These are phyloP conservation scores for Turritopsis dohrnii DNA, from an alignment of 30 jellyfish, hydroid and myxozoan genomes.

Conservation along the genomic window DNA sequence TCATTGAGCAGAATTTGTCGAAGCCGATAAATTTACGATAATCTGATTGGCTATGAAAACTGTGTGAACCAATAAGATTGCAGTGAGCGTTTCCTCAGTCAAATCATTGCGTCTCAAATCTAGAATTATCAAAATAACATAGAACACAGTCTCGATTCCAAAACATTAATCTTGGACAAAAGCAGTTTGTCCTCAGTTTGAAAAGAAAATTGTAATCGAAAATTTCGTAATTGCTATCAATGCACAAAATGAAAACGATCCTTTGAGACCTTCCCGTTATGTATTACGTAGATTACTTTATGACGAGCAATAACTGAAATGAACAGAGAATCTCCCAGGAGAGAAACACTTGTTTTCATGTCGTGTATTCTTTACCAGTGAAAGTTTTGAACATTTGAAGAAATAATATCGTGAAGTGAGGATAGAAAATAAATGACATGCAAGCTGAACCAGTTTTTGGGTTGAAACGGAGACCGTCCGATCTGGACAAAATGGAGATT, in stretches of 20 bases:
- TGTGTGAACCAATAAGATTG: no score
- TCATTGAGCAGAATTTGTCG: no score
- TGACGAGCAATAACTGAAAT: not conserved
- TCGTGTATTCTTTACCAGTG: not conserved
- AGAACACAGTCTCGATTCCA: no score
- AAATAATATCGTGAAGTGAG: not conserved
- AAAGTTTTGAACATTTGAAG: not conserved
- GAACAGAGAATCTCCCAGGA: not conserved
- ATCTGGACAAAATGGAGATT: not conserved
- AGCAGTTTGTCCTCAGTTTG: no score
- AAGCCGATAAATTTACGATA: no score
- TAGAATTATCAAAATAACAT: no score
- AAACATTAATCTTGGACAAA: no score
- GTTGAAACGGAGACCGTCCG: not conserved
- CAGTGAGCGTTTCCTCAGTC: no score
- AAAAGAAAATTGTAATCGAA: not conserved
- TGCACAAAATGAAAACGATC: not conserved
- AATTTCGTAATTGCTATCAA: not conserved
- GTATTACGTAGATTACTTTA: not conserved
- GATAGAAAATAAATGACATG: not conserved
- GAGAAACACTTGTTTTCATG: not conserved
- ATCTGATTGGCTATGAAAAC: no score
- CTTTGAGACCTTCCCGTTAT: not conserved
- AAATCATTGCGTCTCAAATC: no score
- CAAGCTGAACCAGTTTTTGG: not conserved